Conservation (phyloP, 2,797 vertebrate genomes). For the Mareca strepera region DNA sequence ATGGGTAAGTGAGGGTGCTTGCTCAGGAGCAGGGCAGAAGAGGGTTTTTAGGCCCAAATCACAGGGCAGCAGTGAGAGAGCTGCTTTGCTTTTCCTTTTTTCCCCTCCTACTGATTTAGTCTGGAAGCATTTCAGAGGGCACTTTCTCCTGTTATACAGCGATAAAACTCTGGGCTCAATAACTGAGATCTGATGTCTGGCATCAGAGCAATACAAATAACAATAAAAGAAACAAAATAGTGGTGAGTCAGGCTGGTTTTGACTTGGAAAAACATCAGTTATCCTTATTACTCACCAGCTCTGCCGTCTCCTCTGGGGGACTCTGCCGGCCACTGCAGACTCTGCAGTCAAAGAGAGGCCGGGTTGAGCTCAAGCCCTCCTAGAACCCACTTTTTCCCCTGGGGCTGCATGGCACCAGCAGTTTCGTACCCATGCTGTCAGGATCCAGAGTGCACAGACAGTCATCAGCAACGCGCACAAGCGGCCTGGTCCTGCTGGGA, state of each 20-base stretch:
- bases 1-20: neutral
- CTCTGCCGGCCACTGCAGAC: neutral
- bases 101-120: neutral
- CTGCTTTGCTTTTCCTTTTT: neutral
- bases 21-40: neutral
- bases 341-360: neutral
- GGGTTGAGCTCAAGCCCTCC: slow-evolving; percentile 5
- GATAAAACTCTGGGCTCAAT: slow-evolving; percentile 31
- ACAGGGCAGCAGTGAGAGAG: neutral
- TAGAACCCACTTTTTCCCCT: neutral
- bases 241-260: slow-evolving; percentile 49
- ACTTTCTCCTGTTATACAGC: slow-evolving; percentile 19
- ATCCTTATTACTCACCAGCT: slow-evolving; percentile 33
- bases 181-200: slow-evolving; percentile 48
- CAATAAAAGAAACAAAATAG: slow-evolving; percentile 51
- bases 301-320: neutral
- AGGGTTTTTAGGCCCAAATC: neutral
- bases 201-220: slow-evolving; percentile 50
- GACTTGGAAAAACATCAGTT: slow-evolving; percentile 44
- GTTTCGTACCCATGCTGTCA: neutral
- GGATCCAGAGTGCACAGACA: neutral
- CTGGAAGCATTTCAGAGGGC: slow-evolving; percentile 23
- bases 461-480: neutral
- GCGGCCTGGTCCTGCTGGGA: neutral
- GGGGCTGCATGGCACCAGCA: neutral